Evolutionary conservation across 2,888 invertebrate genomes (phyloP).

Genomic region (Drosophila neotestacea): DNA sequence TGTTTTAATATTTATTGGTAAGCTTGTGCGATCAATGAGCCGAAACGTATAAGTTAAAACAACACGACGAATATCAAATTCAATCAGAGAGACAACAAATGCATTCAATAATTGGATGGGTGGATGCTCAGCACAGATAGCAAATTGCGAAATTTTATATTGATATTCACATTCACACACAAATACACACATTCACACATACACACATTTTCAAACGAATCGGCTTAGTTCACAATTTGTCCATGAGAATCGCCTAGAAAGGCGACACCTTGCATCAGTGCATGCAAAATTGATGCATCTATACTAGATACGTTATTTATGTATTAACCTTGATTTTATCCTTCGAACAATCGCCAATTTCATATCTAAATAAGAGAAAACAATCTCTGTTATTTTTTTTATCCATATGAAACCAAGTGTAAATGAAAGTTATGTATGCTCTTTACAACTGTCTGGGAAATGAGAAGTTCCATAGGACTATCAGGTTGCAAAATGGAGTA

Average conservation of each 20-base stretch:
- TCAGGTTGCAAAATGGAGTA: conserved; percentile 1
- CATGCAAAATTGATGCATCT: neutral
- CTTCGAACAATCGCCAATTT: neutral
- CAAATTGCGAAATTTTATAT: conserved; percentile 4
- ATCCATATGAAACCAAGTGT: neutral
- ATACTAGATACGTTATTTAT: neutral
- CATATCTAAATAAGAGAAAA: neutral
- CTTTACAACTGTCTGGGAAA: conserved; percentile 23
- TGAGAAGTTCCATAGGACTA: conserved; percentile 2
- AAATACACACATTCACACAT: neutral
- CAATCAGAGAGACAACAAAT: conserved; percentile 42
- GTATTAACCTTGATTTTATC: neutral
- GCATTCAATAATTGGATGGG: conserved; percentile 43
- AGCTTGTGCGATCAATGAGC: conserved; percentile 53
- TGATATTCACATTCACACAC: neutral
- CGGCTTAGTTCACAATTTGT: conserved; percentile 8
- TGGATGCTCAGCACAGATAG: conserved; percentile 16
- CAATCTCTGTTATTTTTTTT: too few relatives aligned
- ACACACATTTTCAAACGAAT: conserved; percentile 2
- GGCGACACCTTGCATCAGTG: neutral
- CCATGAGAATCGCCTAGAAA: conserved; percentile 3
- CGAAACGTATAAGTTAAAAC: conserved; percentile 37
- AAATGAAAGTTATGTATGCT: conserved; percentile 31
- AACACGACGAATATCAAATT: conserved; percentile 43
- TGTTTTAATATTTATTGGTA: conserved; percentile 54